Evolutionary conservation across 2,797 vertebrate species (phyloP).

Genomic region (Schizothorax lantsangensis): DNA sequence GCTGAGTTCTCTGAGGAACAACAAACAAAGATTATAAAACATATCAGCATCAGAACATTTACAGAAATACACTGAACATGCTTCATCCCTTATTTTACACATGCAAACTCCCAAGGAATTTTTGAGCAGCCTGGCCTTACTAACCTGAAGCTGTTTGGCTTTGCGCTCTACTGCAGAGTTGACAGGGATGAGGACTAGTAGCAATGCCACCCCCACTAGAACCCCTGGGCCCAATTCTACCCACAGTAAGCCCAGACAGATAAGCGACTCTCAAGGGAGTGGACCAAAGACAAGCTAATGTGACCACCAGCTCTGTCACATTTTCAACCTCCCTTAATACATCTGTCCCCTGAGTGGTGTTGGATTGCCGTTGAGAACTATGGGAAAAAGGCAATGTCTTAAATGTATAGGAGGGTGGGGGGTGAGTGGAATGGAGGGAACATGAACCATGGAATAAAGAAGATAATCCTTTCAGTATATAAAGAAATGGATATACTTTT

Average conservation of each 20-base stretch:
- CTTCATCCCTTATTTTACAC: neutral
- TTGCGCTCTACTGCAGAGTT: constrained; percentile 67
- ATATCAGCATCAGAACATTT: neutral
- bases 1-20: constrained; percentile 68
- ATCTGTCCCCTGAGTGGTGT: constrained; percentile 58
- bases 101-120: neutral
- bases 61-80: neutral
- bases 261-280: constrained; percentile 70
- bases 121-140: constrained; percentile 20
- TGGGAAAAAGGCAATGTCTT: constrained; percentile 70
- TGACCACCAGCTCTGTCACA: constrained; percentile 68
- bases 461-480: constrained; percentile 9
- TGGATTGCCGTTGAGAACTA: constrained; percentile 62
- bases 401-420: constrained; percentile 27
- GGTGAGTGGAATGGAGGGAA: neutral
- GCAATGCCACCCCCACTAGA: constrained; percentile 66
- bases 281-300: constrained; percentile 71
- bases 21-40: neutral
- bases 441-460: constrained; percentile 10
- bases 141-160: constrained; percentile 71
- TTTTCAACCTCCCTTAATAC: constrained; percentile 70
- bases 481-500: constrained; percentile 12
- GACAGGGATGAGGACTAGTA: constrained; percentile 70
- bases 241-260: constrained; percentile 71
- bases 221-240: constrained; percentile 69